Evolutionary conservation across 2,113 vertebrate genomes (phyloP).

Genomic region (Elephantulus edwardii): DNA sequence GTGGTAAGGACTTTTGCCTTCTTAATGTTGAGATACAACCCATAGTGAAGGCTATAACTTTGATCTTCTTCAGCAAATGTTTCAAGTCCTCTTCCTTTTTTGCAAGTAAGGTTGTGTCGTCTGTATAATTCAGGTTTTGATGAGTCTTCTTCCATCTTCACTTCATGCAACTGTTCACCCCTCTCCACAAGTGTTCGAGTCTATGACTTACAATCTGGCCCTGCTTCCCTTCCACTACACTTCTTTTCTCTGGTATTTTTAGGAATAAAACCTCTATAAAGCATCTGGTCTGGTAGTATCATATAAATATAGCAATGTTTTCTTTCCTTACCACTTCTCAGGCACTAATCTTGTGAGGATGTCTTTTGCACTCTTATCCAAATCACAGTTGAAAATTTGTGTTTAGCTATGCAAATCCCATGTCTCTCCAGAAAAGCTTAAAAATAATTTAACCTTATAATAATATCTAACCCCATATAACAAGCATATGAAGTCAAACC

Average conservation of each 20-base stretch:
- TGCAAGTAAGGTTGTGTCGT: too few relatives aligned
- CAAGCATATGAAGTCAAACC: constrained; percentile 42
- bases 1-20: too few relatives aligned
- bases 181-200: not conserved
- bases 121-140: too few relatives aligned
- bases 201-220: not conserved
- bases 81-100: too few relatives aligned
- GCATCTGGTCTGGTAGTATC: too few relatives aligned
- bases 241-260: not conserved
- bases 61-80: too few relatives aligned
- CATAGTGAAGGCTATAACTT: too few relatives aligned
- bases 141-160: too few relatives aligned
- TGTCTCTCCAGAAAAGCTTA: not conserved
- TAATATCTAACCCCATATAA: constrained; percentile 45
- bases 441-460: constrained; percentile 24
- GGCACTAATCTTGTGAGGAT: not conserved
- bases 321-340: not conserved
- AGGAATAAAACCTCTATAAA: not conserved
- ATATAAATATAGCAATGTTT: not conserved
- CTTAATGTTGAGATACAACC: too few relatives aligned
- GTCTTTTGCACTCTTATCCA: constrained; percentile 19
- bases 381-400: not conserved
- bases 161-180: not conserved
- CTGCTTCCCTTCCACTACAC: not conserved
- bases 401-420: constrained; percentile 13